Evolutionary conservation across 2,888 invertebrate species (phyloP).

Genomic region (Perdita meconis): DNA sequence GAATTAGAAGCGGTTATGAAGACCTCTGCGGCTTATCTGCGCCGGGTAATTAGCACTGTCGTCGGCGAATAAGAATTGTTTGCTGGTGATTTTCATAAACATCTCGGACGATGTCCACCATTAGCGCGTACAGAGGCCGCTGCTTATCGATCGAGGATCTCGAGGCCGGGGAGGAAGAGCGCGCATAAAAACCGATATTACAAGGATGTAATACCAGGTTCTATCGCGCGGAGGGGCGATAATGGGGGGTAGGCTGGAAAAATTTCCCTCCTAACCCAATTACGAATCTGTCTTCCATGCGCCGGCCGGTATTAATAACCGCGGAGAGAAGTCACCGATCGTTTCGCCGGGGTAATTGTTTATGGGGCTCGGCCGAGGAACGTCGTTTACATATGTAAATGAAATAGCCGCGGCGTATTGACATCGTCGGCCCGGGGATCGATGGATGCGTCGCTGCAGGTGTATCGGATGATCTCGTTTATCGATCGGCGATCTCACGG

Average conservation of each 20-base stretch:
- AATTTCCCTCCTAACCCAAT: constrained; percentile 38
- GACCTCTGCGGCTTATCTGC: neutral
- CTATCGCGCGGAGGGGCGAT: constrained; percentile 3
- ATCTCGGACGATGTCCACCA: neutral
- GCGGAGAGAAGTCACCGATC: constrained; percentile 17
- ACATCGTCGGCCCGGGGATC: constrained; percentile 15
- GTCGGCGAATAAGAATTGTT: neutral
- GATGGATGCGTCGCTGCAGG: constrained; percentile 35
- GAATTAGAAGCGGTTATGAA: constrained; percentile 14
- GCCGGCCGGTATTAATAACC: constrained; percentile 24
- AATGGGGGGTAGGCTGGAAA: constrained; percentile 29
- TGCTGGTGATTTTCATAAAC: neutral
- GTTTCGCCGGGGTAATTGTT: constrained; percentile 50
- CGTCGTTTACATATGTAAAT: constrained; percentile 48
- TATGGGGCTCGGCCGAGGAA: constrained; percentile 10
- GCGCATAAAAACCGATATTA: neutral
- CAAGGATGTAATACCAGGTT: neutral
- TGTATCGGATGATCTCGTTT: constrained; percentile 57
- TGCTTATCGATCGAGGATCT: constrained; percentile 25
- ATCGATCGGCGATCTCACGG: constrained; percentile 56
- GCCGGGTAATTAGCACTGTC: neutral
- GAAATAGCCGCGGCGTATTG: constrained; percentile 31
- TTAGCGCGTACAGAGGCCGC: neutral
- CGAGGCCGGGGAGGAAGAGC: neutral
- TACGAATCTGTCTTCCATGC: constrained; percentile 36